Evolutionary conservation across 2,113 vertebrate genomes (phyloP).

Genomic region (Nothobranchius kuhntae): DNA sequence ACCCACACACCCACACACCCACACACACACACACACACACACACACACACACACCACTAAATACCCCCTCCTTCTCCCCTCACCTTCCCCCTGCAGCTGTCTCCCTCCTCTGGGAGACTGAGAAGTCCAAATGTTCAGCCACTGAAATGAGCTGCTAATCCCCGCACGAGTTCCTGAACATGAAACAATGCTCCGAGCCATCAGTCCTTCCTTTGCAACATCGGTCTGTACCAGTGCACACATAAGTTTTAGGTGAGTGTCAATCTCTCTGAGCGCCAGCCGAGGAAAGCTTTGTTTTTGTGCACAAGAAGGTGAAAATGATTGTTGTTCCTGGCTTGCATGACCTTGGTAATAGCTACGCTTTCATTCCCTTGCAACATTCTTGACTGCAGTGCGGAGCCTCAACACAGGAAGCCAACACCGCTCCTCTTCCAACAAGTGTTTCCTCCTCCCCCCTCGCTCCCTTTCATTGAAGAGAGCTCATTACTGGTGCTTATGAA

Average conservation of each 20-base stretch:
- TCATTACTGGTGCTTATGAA: slow-evolving; percentile 89
- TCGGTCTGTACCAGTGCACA: slow-evolving; percentile 27
- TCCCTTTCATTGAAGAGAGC: slow-evolving; percentile 73
- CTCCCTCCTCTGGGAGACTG: slow-evolving; percentile 61
- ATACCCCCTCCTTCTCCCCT: slow-evolving; percentile 3
- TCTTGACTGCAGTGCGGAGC: slow-evolving; percentile 32
- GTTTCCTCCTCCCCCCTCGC: slow-evolving; percentile 64
- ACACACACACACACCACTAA: neutral
- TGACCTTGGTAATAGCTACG: slow-evolving; percentile 62
- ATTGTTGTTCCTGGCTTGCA: slow-evolving; percentile 44
- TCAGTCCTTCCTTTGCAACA: slow-evolving; percentile 39
- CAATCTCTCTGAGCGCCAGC: slow-evolving; percentile 58
- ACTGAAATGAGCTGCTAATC: slow-evolving; percentile 80
- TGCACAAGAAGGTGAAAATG: slow-evolving; percentile 56
- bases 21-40: no score
- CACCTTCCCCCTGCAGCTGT: slow-evolving; percentile 57
- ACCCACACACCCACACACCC: no score
- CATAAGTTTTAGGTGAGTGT: slow-evolving; percentile 43
- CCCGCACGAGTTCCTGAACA: slow-evolving; percentile 69
- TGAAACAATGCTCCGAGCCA: slow-evolving; percentile 66
- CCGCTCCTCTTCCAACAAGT: slow-evolving; percentile 82
- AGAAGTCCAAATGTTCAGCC: slow-evolving; percentile 71
- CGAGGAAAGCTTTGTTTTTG: slow-evolving; percentile 31
- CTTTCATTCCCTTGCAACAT: slow-evolving; percentile 38
- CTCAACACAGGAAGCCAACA: slow-evolving; percentile 34